Conservation (phyloP, 2,888 invertebrate species). For the Oligia strigilis region DNA sequence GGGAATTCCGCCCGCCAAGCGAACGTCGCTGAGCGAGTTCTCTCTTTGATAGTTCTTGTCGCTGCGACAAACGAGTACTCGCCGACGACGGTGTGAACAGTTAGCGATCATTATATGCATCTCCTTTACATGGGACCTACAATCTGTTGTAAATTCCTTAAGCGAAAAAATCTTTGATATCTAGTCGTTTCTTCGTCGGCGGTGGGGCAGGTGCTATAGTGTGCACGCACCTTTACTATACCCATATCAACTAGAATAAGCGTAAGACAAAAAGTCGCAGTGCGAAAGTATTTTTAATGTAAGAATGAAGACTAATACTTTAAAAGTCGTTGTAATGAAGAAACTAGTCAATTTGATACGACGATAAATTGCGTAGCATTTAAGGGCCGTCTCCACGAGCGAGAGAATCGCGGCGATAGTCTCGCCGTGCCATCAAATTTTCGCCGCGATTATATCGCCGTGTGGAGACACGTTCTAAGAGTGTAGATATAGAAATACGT, state of each 20-base stretch:
- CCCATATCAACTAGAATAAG: constrained; percentile 31
- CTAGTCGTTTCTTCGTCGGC: not conserved
- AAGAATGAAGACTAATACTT: constrained; percentile 28
- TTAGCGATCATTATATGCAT: not conserved
- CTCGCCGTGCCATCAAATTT: too few relatives aligned
- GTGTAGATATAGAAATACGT: too few relatives aligned
- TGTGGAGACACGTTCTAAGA: too few relatives aligned
- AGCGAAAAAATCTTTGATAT: not conserved
- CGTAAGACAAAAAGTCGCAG: not conserved
- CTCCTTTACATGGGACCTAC: not conserved
- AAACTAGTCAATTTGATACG: constrained; percentile 58
- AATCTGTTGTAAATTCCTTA: not conserved
- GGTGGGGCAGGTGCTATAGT: not conserved
- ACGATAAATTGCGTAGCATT: constrained; percentile 49
- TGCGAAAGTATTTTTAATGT: constrained; percentile 20
- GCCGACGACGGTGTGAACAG: not conserved
- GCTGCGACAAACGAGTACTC: not conserved
- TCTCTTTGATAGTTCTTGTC: not conserved
- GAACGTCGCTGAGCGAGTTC: not conserved
- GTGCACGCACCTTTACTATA: constrained; percentile 32
- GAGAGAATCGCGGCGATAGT: too few relatives aligned
- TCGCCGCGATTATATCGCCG: too few relatives aligned
- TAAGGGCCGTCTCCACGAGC: too few relatives aligned
- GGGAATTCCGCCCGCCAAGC: not conserved
- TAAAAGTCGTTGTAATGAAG: constrained; percentile 37